Percentiles rank a stretch among this genome's conserved stretches.
These are phyloP conservation scores for Saccostrea glomerata DNA, from an alignment of 1,140 invertebrate species.

Conservation along the genomic window DNA sequence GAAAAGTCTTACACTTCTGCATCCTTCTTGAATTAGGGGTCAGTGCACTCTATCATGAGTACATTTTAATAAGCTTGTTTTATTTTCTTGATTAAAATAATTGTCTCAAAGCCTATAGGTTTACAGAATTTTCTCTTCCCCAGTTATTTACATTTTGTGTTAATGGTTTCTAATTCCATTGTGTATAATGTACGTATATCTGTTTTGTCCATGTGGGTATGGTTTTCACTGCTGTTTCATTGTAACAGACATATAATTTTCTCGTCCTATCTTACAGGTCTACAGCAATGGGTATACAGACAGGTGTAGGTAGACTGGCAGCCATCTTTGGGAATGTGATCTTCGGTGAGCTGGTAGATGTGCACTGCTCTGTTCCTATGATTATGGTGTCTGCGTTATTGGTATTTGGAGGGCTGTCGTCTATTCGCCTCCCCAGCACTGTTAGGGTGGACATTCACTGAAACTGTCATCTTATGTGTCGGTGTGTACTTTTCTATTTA, in stretches of 20 bases:
- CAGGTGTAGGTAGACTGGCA: slow-evolving; percentile 77
- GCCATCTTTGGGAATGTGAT: slow-evolving; percentile 80
- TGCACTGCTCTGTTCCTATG: slow-evolving; percentile 80
- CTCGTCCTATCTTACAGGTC: slow-evolving; percentile 73
- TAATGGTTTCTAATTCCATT: too few relatives aligned
- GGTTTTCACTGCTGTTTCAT: too few relatives aligned
- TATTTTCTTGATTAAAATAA: too few relatives aligned
- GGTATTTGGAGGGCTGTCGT: slow-evolving; percentile 77
- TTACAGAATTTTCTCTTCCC: too few relatives aligned
- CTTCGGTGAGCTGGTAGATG: slow-evolving; percentile 79
- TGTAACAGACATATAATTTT: too few relatives aligned
- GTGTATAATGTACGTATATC: too few relatives aligned
- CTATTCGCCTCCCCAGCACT: slow-evolving; percentile 79
- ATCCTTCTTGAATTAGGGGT: too few relatives aligned
- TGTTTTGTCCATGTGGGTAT: too few relatives aligned
- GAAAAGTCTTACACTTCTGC: too few relatives aligned
- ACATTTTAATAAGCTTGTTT: too few relatives aligned
- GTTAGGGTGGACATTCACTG: slow-evolving; percentile 72
- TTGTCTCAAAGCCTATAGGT: too few relatives aligned
- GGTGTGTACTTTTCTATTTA: neutral
- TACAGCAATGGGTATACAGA: slow-evolving; percentile 80
- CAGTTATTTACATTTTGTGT: slow-evolving; percentile 61
- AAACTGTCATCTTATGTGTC: neutral
- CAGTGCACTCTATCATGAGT: too few relatives aligned
- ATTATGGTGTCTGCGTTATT: slow-evolving; percentile 78